Percentiles rank a stretch among this genome's conserved stretches.
phyloP scores from a whole-genome alignment of 2,797 vertebrate species.

The Vespertilio murinus region DNA sequence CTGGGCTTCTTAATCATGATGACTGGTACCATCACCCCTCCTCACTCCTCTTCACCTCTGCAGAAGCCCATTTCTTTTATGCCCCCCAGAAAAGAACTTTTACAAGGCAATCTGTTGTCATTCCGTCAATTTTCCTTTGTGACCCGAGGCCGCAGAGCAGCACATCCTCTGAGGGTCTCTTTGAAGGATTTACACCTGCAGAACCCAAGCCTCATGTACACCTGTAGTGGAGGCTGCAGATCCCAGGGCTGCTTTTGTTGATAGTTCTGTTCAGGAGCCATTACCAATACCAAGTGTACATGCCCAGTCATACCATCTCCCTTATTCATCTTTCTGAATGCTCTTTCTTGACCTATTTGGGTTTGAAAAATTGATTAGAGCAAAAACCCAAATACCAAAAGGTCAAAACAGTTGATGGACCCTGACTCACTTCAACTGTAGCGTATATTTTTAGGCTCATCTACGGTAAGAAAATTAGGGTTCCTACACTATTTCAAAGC shows the following conservation, averaged over 20 bases:
- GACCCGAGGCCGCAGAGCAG: not conserved
- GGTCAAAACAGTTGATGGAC: not conserved
- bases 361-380: not conserved
- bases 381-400: not conserved
- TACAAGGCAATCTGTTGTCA: constrained; percentile 62
- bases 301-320: accelerated
- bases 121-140: constrained; percentile 45
- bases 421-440: accelerated
- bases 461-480: not conserved
- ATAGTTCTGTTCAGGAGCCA: accelerated
- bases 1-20: constrained; percentile 64
- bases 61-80: constrained; percentile 31
- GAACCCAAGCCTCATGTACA: not conserved
- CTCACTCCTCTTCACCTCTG: not conserved
- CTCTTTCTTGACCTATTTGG: not conserved
- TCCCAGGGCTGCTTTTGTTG: not conserved
- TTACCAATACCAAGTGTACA: accelerated
- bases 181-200: not conserved
- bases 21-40: not conserved
- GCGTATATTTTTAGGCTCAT: accelerated
- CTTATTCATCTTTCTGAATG: not conserved
- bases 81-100: constrained; percentile 53
- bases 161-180: not conserved
- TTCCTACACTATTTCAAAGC: not conserved
- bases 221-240: not conserved